phyloP scores from a whole-genome alignment of 2,797 vertebrate genomes.

The Tarsius wallacei region DNA sequence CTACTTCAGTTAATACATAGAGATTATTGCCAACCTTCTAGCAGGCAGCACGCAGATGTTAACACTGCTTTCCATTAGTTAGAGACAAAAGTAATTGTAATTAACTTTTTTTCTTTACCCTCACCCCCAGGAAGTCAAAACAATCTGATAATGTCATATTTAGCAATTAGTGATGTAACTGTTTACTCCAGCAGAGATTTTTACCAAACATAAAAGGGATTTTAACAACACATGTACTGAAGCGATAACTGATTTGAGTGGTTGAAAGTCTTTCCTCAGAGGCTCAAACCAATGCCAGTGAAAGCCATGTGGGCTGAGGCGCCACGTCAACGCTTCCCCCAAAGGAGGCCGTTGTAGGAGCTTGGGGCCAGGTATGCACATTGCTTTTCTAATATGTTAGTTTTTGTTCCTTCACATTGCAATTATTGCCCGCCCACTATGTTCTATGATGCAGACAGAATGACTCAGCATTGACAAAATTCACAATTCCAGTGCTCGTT shows the following conservation, averaged over 20 bases:
- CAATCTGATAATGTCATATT: constrained; percentile 79
- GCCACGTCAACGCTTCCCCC: fast-evolving
- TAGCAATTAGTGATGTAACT: constrained; percentile 78
- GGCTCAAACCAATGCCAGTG: fast-evolving
- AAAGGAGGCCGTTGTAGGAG: fast-evolving
- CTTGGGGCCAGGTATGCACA: neutral
- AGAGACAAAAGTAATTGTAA: constrained; percentile 77
- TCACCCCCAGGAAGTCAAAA: constrained; percentile 80
- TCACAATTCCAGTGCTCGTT: fast-evolving
- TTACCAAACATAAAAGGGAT: constrained; percentile 71
- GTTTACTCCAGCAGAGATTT: constrained; percentile 80
- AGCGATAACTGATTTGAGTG: neutral
- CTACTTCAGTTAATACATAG: constrained; percentile 41
- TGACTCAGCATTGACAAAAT: neutral
- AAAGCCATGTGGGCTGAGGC: neutral
- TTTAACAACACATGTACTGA: constrained; percentile 47
- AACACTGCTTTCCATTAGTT: constrained; percentile 62
- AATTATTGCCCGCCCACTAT: fast-evolving
- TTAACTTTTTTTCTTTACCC: constrained; percentile 78
- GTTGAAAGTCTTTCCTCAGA: neutral
- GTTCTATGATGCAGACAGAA: fast-evolving
- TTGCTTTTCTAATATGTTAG: fast-evolving
- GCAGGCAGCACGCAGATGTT: constrained; percentile 57
- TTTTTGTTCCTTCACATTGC: fast-evolving
- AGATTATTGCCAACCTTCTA: constrained; percentile 66